Conservation (phyloP, 2,113 vertebrate genomes). For the Steatornis caripensis region DNA sequence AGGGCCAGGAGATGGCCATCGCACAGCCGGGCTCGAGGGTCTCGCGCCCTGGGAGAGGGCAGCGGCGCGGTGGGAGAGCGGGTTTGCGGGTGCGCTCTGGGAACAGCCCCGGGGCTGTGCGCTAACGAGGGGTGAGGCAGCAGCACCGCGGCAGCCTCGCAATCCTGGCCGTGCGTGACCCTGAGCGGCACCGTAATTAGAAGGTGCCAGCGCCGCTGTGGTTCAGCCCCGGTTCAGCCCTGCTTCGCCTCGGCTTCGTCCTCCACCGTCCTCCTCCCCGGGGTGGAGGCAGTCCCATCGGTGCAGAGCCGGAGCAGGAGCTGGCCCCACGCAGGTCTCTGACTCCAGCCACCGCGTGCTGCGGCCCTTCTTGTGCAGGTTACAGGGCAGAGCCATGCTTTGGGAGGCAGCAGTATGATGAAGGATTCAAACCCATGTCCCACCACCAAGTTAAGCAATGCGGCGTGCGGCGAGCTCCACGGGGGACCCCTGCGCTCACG, state of each 20-base stretch:
- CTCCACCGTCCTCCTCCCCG: not conserved
- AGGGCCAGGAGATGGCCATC: rapidly evolving
- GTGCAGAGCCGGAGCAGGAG: not conserved
- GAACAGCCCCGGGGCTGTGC: not conserved
- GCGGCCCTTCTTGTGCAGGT: not conserved
- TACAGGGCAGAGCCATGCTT: rapidly evolving
- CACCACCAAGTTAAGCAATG: not conserved
- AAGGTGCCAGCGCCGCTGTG: not conserved
- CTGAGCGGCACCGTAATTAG: rapidly evolving
- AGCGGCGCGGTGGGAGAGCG: not conserved
- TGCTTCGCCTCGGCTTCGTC: not conserved
- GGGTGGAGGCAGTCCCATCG: rapidly evolving
- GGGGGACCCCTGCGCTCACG: rapidly evolving
- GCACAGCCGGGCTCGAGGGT: not conserved
- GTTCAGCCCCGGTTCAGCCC: not conserved
- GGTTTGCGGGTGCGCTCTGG: not conserved
- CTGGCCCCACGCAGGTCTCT: not conserved
- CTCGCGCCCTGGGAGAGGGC: not conserved
- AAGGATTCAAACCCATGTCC: too few relatives aligned
- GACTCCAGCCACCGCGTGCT: not conserved
- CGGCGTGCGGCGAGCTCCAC: rapidly evolving
- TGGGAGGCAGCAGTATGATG: not conserved
- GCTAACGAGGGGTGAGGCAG: too few relatives aligned
- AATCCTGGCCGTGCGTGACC: not conserved
- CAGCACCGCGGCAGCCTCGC: too few relatives aligned